A percentile compares a stretch with the other conserved stretches of the same genome.
phyloP scores from a whole-genome alignment of 2,113 vertebrate genomes.

The Anarrhichthys ocellatus region DNA sequence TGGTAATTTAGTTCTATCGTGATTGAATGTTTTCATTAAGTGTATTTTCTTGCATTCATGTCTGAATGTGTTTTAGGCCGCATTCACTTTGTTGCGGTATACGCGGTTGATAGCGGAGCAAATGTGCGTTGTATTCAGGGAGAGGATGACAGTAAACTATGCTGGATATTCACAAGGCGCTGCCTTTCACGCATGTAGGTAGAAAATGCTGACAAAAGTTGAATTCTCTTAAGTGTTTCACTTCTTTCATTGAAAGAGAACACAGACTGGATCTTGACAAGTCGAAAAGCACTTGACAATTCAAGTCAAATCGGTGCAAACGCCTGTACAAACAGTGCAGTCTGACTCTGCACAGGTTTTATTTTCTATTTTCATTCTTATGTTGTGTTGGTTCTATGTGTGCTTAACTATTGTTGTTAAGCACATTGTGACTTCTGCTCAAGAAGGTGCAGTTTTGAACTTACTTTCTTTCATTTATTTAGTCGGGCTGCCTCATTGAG shows the following conservation, averaged over 20 bases:
- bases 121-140: conserved; percentile 25
- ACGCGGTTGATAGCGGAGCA: conserved; percentile 7
- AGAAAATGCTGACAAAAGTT: conserved; percentile 67
- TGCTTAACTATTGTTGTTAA: conserved; percentile 7
- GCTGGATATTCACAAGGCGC: conserved; percentile 14
- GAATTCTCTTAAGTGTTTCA: conserved; percentile 49
- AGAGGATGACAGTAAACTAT: conserved; percentile 20
- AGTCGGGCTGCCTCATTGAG: neutral
- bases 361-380: conserved; percentile 5
- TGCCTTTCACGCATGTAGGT: neutral
- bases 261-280: conserved; percentile 41
- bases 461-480: conserved; percentile 12
- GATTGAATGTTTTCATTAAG: conserved; percentile 48
- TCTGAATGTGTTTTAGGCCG: conserved; percentile 26
- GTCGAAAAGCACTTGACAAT: conserved; percentile 26
- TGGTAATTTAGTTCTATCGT: conserved; percentile 50
- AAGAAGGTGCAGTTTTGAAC: conserved; percentile 1
- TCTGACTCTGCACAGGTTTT: conserved; percentile 15
- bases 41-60: conserved; percentile 13
- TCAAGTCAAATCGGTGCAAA: conserved; percentile 46
- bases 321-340: conserved; percentile 21
- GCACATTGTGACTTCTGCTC: neutral
- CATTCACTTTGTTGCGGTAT: conserved; percentile 27
- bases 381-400: neutral
- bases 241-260: conserved; percentile 47